Base-by-base conservation (phyloP, 2,797 vertebrate species). In the Lepilemur ruficaudatus region DNA sequence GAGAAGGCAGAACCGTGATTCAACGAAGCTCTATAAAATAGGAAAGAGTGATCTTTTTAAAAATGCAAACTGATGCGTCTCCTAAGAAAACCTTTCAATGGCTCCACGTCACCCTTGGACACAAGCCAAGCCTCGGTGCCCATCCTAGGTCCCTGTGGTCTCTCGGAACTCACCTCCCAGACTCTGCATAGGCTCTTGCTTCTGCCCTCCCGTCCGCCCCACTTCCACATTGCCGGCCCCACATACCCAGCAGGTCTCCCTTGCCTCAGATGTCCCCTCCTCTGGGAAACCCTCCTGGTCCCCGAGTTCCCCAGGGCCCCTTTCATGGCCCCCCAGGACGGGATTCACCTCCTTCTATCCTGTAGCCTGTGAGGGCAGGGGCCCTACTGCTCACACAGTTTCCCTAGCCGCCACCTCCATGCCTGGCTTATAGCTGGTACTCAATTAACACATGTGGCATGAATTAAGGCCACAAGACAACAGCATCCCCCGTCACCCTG, bases 81-180 rank as follows among this genome's bases (percentile, higher is more conserved):
- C 25, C 4, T 5, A 50, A 76, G 76, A 41, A 57, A 20, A 35
- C 41, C 32, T 23, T 72, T 50, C 89, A 8, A 11, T 2, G 81
- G 35, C 55, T 52, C 43, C n/a, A 4, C 14, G 3, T 14, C 0
- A 0, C 17, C 35, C 55, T 38, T 4, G 30, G 23, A 15, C 7
- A 28, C 30, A 46, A 87, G 76, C 28, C 38, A 9, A 17, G 17
- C 20, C 8, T 48, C 9, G n/a, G 28, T 22, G 5, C 46, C 55
- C 65, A 17, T 30, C 23, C 57, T 4, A 25, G 72, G 17, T 14
- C n/a, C 50, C n/a, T 46, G 48, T 1, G 15, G 25, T 50, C 55
- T 70, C 43, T 4, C 5, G 0, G 25, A 8, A n/a, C 46, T 55
- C 38, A 55, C 30, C 30, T 43, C 55, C 46, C 46, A 1, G 30